phyloP scores from a whole-genome alignment of 1,140 invertebrate species.

The Drosophila simulans region DNA sequence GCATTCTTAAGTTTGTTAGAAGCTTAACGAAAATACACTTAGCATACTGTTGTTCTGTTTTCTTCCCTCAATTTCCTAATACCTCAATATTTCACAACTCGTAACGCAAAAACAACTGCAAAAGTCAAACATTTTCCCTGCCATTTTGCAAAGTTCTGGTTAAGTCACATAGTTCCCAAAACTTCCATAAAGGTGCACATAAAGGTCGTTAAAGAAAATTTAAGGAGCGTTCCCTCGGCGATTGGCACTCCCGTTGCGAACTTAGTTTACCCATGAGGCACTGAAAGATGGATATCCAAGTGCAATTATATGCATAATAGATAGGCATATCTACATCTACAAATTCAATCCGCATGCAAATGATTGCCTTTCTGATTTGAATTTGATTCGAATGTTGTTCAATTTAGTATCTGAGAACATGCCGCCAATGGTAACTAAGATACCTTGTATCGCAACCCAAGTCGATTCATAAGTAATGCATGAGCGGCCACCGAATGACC shows the following conservation, averaged over 20 bases:
- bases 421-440: slow-evolving; percentile 43
- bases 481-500: slow-evolving; percentile 56
- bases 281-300: slow-evolving; percentile 12
- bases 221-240: slow-evolving; percentile 9
- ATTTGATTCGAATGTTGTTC: slow-evolving; percentile 44
- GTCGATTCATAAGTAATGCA: slow-evolving; percentile 76
- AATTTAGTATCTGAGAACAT: slow-evolving; percentile 49
- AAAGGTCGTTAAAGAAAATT: slow-evolving; percentile 32
- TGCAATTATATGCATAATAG: slow-evolving; percentile 47
- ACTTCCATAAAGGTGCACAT: slow-evolving; percentile 42
- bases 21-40: background rate
- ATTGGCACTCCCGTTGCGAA: background rate
- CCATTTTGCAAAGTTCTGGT: slow-evolving; percentile 20
- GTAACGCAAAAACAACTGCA: slow-evolving; percentile 17
- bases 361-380: slow-evolving; percentile 38
- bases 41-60: too few relatives aligned
- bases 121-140: slow-evolving; percentile 18
- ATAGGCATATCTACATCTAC: slow-evolving; percentile 20
- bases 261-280: slow-evolving; percentile 36
- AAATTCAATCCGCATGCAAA: slow-evolving; percentile 47
- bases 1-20: too few relatives aligned
- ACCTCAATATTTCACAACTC: slow-evolving; percentile 24
- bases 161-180: slow-evolving; percentile 42
- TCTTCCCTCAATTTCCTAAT: background rate
- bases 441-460: slow-evolving; percentile 36